Conservation (phyloP, 2,113 vertebrate species). For the Oophaga pumilio region DNA sequence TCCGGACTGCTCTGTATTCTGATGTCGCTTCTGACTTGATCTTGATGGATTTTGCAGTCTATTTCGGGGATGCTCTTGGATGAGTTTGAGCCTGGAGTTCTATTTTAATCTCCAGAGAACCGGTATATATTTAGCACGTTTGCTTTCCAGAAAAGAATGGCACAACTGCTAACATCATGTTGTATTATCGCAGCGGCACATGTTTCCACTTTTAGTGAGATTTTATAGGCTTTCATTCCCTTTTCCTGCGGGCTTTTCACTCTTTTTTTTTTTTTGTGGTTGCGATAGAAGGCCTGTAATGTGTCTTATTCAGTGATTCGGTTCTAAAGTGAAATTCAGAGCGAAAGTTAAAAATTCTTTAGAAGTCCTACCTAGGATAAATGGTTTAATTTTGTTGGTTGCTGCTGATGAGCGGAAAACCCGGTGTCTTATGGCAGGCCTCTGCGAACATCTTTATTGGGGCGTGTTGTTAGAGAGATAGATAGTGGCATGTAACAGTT, state of each 20-base stretch:
- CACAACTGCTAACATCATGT: background rate
- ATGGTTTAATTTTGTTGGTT: background rate
- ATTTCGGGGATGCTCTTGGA: conserved; percentile 21
- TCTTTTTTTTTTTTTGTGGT: background rate
- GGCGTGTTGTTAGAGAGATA: too few species aligned
- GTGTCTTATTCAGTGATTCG: background rate
- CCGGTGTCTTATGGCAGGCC: too few species aligned
- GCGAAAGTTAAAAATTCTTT: background rate
- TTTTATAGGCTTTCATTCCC: background rate
- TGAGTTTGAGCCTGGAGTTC: conserved; percentile 3
- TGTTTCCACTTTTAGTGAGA: background rate
- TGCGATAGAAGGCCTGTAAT: background rate
- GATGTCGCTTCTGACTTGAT: conserved; percentile 12
- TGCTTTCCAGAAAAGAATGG: conserved; percentile 27
- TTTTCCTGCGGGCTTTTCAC: background rate
- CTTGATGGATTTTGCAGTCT: conserved; percentile 17
- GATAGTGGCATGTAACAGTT: too few species aligned
- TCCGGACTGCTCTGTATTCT: background rate
- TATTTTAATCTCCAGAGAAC: conserved; percentile 29
- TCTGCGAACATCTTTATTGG: too few species aligned
- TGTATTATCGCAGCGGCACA: background rate
- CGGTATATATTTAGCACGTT: conserved; percentile 7
- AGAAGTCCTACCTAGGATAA: background rate
- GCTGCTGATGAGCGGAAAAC: too few species aligned
- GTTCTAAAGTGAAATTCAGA: background rate